Evolutionary conservation across 2,888 invertebrate genomes (phyloP).

Genomic region (Drosophila lutescens): DNA sequence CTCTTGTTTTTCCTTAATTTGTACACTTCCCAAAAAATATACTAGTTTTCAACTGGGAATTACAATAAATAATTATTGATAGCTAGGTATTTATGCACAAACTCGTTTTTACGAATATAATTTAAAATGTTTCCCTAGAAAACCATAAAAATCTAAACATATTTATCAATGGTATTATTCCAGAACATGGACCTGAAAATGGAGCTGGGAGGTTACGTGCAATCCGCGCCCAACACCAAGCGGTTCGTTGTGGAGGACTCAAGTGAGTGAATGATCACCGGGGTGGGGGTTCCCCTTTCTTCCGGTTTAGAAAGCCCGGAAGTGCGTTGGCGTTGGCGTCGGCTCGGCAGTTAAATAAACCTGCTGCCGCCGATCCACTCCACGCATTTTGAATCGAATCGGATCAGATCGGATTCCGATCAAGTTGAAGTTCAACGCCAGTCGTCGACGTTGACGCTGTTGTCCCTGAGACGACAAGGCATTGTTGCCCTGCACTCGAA

Average conservation of each 20-base stretch:
- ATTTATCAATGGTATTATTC: not conserved
- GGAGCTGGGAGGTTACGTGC: constrained; percentile 65
- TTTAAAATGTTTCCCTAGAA: not conserved
- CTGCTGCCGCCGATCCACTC: constrained; percentile 5
- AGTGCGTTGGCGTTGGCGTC: constrained; percentile 42
- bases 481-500: not conserved
- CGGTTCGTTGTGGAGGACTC: constrained; percentile 82
- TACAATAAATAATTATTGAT: not conserved
- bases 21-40: not conserved
- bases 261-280: constrained; percentile 76
- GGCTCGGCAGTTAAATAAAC: constrained; percentile 32
- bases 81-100: not conserved
- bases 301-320: constrained; percentile 67
- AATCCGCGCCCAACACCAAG: constrained; percentile 70
- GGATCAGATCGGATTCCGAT: constrained; percentile 10
- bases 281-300: constrained; percentile 5
- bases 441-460: constrained; percentile 4
- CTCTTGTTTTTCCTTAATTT: constrained; percentile 14
- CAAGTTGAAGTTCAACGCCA: constrained; percentile 61
- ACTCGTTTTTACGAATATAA: not conserved
- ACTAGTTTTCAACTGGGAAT: too few relatives aligned
- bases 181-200: constrained; percentile 41
- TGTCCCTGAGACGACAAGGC: not conserved
- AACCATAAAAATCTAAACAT: not conserved
- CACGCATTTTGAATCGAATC: constrained; percentile 11